Base-by-base conservation (phyloP, 2,888 invertebrate species). In the Apotomis capreana region DNA sequence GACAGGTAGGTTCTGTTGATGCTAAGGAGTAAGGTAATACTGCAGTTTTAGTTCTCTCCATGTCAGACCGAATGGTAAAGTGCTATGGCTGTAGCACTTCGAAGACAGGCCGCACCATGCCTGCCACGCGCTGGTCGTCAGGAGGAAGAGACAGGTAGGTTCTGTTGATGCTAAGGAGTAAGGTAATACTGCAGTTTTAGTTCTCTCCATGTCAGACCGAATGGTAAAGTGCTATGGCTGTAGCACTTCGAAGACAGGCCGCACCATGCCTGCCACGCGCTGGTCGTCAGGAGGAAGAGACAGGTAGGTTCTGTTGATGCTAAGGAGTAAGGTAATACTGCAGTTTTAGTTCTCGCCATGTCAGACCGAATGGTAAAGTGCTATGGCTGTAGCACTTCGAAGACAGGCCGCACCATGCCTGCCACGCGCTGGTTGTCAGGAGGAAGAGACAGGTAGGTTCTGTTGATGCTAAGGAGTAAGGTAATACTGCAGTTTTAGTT, bases 21-120 rank as follows among this genome's bases (percentile, higher is more conserved):
- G 44, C 26, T 26, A 26, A 26, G 15, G 15, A 15, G 15, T 15
- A 15, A 15, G 26, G 26, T 26, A 26, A 26, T 26, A 26, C 26
- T 1, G 26, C 26, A 26, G 26, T 26, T 26, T 26, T 26, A 26
- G 95, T 4, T 94, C 95, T 0, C 96, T 96, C 0, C 92, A 95
- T 68, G 94, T 96, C 79, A 94, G 94, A 73, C 94, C 95, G 0
- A 90, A 94, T 82, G 95, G 95, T 0, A 93, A 94, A 75, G 83
- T 97, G 55, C 87, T 96, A 52, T 98, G 96, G 95, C 89, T 97
- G 64, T 96, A 97, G 87, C 92, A 96, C 69, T 81, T 89, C 12
- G 90, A 93, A 0, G 95, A 92, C 37, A 97, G 97, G 0, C 95
- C 97, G 0, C 98, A 98, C 87, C 94, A 95, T 82, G 94, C 95